Percentiles rank a stretch among this genome's conserved stretches.
Evolutionary conservation across 2,797 vertebrate species (phyloP).

Genomic region (Clarias platycephalus): DNA sequence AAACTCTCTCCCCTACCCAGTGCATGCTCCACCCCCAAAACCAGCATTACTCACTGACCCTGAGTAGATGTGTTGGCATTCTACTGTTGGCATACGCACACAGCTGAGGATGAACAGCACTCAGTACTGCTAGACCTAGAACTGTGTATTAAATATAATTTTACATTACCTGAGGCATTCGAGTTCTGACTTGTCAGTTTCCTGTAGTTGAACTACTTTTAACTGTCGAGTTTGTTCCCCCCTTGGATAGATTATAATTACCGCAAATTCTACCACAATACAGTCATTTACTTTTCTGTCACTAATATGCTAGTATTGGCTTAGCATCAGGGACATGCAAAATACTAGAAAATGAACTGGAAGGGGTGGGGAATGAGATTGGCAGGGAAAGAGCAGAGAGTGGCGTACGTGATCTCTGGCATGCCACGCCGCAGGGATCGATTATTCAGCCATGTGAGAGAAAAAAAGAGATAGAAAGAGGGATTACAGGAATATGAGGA

Average conservation of each 20-base stretch:
- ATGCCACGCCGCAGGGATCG: conserved; percentile 41
- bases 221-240: background rate
- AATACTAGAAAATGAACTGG: background rate
- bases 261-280: background rate
- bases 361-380: background rate
- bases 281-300: background rate
- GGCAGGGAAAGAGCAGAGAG: conserved; percentile 23
- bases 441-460: conserved; percentile 49
- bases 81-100: conserved; percentile 5
- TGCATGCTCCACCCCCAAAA: conserved; percentile 9
- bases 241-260: background rate
- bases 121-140: background rate
- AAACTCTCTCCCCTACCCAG: conserved; percentile 21
- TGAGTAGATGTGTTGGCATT: conserved; percentile 11
- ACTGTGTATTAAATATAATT: background rate
- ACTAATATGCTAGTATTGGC: conserved; percentile 8
- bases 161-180: background rate
- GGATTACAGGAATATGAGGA: conserved; percentile 12
- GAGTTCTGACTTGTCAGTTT: too few relatives aligned
- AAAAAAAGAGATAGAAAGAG: conserved; percentile 43
- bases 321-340: background rate
- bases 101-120: background rate
- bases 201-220: background rate
- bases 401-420: conserved; percentile 51
- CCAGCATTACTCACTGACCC: background rate